Percentiles rank a stretch among this genome's conserved stretches.
Conservation (phyloP, 1,140 invertebrate genomes). For the Phymorhynchus buccinoides region DNA sequence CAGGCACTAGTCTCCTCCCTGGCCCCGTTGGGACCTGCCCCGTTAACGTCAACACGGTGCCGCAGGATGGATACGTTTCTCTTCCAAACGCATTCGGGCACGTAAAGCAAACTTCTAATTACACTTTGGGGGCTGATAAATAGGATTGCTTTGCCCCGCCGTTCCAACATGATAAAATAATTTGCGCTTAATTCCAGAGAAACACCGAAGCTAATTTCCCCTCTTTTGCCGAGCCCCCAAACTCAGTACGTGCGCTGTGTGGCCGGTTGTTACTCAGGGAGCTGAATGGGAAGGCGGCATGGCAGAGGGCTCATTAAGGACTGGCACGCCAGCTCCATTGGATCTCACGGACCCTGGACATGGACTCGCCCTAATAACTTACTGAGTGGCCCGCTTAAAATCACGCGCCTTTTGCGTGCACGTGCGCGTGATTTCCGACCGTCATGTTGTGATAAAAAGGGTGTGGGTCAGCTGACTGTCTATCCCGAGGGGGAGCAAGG, state of each 20-base stretch:
- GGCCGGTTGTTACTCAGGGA: slow-evolving; percentile 37
- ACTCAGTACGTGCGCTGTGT: slow-evolving; percentile 33
- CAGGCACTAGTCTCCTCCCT: background rate
- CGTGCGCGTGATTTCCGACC: slow-evolving; percentile 40
- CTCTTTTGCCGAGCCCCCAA: slow-evolving; percentile 15
- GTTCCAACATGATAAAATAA: slow-evolving; percentile 44
- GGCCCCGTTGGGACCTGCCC: background rate
- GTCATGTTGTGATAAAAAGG: slow-evolving; percentile 40
- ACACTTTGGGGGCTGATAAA: slow-evolving; percentile 40
- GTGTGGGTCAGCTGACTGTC: slow-evolving; percentile 35
- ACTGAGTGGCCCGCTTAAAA: slow-evolving; percentile 27
- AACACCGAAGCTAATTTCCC: slow-evolving; percentile 35
- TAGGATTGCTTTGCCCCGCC: slow-evolving; percentile 37
- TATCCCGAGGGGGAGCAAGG: slow-evolving; percentile 21
- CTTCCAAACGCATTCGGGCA: slow-evolving; percentile 19
- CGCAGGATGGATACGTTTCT: background rate
- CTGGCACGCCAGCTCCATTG: slow-evolving; percentile 27
- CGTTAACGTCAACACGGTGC: background rate
- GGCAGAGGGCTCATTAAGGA: slow-evolving; percentile 36
- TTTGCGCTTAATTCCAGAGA: slow-evolving; percentile 39
- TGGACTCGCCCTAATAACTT: slow-evolving; percentile 31
- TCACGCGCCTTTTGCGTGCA: slow-evolving; percentile 41
- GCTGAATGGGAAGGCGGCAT: slow-evolving; percentile 21
- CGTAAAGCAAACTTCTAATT: slow-evolving; percentile 42
- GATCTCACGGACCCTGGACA: slow-evolving; percentile 33